Evolutionary conservation across 2,113 vertebrate species (phyloP), one percentile per base, ranked within the genome.

Genomic region (Microtus pennsylvanicus): DNA sequence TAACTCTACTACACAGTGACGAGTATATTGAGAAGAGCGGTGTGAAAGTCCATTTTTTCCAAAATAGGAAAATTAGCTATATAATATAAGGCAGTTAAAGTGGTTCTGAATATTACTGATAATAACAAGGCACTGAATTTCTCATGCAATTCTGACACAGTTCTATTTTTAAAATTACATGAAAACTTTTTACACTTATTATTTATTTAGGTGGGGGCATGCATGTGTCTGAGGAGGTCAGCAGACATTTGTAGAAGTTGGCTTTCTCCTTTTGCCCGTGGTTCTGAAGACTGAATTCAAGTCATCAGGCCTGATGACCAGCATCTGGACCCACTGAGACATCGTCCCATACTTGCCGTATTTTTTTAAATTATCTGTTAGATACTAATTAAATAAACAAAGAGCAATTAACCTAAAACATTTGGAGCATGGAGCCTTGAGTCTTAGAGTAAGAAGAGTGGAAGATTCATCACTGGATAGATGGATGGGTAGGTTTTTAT

Each of bases 11-110:
- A 89, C 26, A 93, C 58, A 90, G 80, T 58, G 22, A 87, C 74
- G 33, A 92, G 19, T 87, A 80, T 50, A 83, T 38, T 65, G 47
- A 87, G 72, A 90, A 81, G 16, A 81, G 33, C 17, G 81, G 22
- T 77, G 14, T 17, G 81, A 28, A 93, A 91, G 72, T 82, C 35
- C 61, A 69, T 63, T 77, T 96, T 96, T 90, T 94, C 17, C 70
- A 76, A 72, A 52, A 93, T 69, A 94, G 89, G 6, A 21, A 33
- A 86, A 95, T 69, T 74, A 90, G 28, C 7, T 63, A 55, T 63
- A 45, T 69, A 33, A 75, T 16, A 58, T 28, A 35, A 3, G 77
- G 88, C 1, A n/a, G 3, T 92, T 87, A 58, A 89, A 94, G 82
- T 75, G 35, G 35, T n/a, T 89, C 77, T 85, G 28, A 83, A 67